phyloP scores from a whole-genome alignment of 2,888 invertebrate species.

The Caenorhabditis drosophilae region DNA sequence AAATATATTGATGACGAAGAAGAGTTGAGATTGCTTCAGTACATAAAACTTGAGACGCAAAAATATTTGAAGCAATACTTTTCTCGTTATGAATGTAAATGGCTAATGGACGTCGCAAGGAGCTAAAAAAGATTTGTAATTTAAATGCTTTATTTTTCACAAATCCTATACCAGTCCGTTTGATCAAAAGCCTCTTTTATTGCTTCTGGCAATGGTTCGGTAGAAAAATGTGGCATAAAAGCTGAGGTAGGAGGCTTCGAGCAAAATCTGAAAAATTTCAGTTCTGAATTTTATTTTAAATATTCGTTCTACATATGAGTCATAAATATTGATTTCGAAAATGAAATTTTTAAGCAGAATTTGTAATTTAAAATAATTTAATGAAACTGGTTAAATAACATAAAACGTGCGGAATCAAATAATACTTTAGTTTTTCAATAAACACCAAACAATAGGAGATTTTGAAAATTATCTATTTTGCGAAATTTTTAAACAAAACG shows the following conservation, averaged over 20 bases:
- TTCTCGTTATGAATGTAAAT: constrained; percentile 95
- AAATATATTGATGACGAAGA: constrained; percentile 85
- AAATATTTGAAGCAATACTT: constrained; percentile 92
- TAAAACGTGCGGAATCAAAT: no score
- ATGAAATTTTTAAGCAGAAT: no score
- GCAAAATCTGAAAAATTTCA: constrained; percentile 48
- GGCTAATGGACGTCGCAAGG: constrained; percentile 86
- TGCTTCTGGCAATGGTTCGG: constrained; percentile 32
- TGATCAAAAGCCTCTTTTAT: constrained; percentile 46
- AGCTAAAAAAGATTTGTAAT: constrained; percentile 1
- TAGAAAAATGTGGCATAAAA: constrained; percentile 43
- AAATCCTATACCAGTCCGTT: constrained; percentile 17
- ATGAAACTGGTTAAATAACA: no score
- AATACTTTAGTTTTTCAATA: no score
- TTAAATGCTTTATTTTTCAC: neutral
- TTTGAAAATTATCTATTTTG: no score
- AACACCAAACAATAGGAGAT: no score
- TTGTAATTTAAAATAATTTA: no score
- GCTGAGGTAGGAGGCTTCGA: constrained; percentile 20
- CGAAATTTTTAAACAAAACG: no score
- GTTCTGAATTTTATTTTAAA: no score
- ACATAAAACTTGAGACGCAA: constrained; percentile 76
- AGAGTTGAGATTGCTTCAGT: constrained; percentile 88
- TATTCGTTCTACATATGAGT: no score
- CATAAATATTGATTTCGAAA: no score